These are phyloP conservation scores for Mycalesis mineus DNA, from an alignment of 2,888 invertebrate genomes.

Conservation along the genomic window DNA sequence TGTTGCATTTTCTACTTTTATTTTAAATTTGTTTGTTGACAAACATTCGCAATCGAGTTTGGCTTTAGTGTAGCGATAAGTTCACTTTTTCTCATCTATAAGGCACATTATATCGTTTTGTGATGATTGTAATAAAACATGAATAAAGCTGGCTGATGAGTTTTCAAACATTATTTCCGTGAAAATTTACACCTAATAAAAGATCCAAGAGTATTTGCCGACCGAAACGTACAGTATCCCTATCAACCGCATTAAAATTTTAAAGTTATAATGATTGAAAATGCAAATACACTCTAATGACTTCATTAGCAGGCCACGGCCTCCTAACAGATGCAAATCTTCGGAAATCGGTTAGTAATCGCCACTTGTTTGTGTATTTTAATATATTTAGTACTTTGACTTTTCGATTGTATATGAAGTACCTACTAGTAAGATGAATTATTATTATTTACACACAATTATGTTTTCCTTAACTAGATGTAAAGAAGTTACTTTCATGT, in stretches of 20 bases:
- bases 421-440: not conserved
- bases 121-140: not conserved
- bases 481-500: not conserved
- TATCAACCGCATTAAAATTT: slow-evolving; percentile 7
- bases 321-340: slow-evolving; percentile 33
- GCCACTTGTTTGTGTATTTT: slow-evolving; percentile 27
- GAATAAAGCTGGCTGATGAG: slow-evolving; percentile 1
- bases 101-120: too few relatives aligned
- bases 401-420: slow-evolving; percentile 22
- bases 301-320: slow-evolving; percentile 33
- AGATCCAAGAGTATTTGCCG: slow-evolving; percentile 5
- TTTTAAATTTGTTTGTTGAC: too few relatives aligned
- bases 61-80: too few relatives aligned
- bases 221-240: not conserved
- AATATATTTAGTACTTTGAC: slow-evolving; percentile 29
- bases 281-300: slow-evolving; percentile 32
- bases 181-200: slow-evolving; percentile 7
- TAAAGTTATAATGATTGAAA: slow-evolving; percentile 31
- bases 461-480: slow-evolving; percentile 6
- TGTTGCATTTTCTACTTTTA: too few relatives aligned
- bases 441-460: not conserved
- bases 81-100: too few relatives aligned
- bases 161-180: not conserved
- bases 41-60: too few relatives aligned
- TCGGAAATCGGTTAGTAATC: slow-evolving; percentile 23